Evolutionary conservation across 2,888 invertebrate genomes (phyloP).

Genomic region (Caenorhabditis panamensis): DNA sequence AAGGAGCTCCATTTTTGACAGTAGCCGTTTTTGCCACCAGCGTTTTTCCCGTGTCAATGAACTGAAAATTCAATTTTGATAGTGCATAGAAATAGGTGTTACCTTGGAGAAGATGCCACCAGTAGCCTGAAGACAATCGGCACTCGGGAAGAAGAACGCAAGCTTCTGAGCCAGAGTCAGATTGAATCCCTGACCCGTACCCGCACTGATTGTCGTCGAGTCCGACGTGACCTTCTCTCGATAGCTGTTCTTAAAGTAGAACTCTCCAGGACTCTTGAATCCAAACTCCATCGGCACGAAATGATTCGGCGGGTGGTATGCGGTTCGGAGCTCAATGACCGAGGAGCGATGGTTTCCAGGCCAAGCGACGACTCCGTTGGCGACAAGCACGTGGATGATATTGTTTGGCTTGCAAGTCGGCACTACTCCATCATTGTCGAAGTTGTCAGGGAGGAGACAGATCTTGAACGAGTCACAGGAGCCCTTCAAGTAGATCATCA

Average conservation of each 20-base stretch:
- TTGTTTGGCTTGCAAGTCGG: background rate
- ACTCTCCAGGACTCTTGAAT: constrained; percentile 1
- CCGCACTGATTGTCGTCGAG: background rate
- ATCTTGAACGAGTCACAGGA: constrained; percentile 9
- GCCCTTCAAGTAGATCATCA: background rate
- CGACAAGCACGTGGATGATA: constrained; percentile 26
- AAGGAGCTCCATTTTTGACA: background rate
- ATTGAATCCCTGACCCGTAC: background rate
- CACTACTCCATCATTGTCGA: background rate
- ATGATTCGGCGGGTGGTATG: background rate
- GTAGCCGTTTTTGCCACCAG: background rate
- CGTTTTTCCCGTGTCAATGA: background rate
- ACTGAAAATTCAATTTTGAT: background rate
- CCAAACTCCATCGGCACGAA: constrained; percentile 41
- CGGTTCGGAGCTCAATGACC: constrained; percentile 20
- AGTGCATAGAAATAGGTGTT: background rate
- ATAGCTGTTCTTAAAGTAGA: constrained; percentile 29
- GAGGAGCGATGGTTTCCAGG: constrained; percentile 18
- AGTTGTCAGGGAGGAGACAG: background rate
- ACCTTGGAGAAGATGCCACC: constrained; percentile 36
- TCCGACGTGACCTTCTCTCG: constrained; percentile 31
- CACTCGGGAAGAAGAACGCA: constrained; percentile 26
- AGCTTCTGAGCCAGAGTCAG: background rate
- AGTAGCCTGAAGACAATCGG: background rate
- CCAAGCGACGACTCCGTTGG: constrained; percentile 35